A percentile compares a stretch with the other conserved stretches of the same genome.
Evolutionary conservation across 2,113 vertebrate genomes (phyloP).

Genomic region (Neodon shergylaensis): DNA sequence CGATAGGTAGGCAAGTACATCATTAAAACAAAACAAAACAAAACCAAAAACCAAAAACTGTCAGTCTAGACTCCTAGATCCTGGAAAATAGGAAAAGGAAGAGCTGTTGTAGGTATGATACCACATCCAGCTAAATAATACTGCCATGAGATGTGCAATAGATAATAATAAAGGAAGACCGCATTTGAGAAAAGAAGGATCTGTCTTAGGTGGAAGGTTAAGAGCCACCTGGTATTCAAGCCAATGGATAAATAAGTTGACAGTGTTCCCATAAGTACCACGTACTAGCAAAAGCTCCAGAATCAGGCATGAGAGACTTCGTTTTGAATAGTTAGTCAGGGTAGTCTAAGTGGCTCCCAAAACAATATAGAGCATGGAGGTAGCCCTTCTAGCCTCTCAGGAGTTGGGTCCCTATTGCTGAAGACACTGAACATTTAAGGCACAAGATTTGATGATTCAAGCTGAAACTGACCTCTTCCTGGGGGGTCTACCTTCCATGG

Average conservation of each 20-base stretch:
- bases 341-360: neutral
- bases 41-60: too few species aligned
- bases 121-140: conserved; percentile 1
- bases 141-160: neutral
- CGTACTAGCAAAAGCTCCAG: neutral
- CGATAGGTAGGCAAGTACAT: neutral
- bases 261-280: neutral
- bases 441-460: neutral
- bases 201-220: neutral
- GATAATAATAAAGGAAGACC: neutral
- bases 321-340: neutral
- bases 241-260: neutral
- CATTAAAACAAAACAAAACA: neutral
- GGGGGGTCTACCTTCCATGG: neutral
- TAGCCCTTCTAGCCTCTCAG: neutral
- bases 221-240: neutral
- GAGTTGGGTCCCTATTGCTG: neutral
- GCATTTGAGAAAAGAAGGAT: neutral
- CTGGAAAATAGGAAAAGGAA: neutral
- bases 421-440: neutral
- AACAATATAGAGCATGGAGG: neutral
- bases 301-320: neutral
- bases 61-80: neutral
- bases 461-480: neutral
- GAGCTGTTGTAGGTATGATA: neutral